Evolutionary conservation across 2,797 vertebrate genomes (phyloP).

Genomic region (Notolabrus celidotus): DNA sequence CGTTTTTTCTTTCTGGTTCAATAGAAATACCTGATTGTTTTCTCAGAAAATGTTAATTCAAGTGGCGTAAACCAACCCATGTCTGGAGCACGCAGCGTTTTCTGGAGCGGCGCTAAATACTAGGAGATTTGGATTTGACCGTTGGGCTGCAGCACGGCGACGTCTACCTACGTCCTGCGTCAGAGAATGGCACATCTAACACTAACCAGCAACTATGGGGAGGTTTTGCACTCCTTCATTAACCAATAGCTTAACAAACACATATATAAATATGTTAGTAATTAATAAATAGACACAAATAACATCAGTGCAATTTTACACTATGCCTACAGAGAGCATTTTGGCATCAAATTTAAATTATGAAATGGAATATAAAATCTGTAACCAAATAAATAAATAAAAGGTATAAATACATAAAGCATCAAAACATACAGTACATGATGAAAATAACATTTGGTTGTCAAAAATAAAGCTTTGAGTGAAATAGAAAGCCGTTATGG

Average conservation of each 20-base stretch:
- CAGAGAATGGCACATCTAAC: conserved; percentile 80
- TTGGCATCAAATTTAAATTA: conserved; percentile 82
- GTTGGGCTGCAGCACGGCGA: conserved; percentile 64
- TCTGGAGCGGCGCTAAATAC: conserved; percentile 51
- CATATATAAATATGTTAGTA: conserved; percentile 76
- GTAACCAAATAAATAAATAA: conserved; percentile 77
- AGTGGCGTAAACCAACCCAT: conserved; percentile 48
- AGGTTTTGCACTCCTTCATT: conserved; percentile 87
- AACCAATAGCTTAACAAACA: conserved; percentile 81
- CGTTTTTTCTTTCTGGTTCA: conserved; percentile 62
- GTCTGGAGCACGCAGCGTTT: conserved; percentile 52
- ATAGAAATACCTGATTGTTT: conserved; percentile 76
- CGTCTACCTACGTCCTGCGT: conserved; percentile 56
- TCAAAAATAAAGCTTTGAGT: conserved; percentile 85
- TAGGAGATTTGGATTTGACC: conserved; percentile 58
- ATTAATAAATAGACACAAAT: conserved; percentile 80
- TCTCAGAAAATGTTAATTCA: conserved; percentile 64
- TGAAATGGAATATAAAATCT: conserved; percentile 79
- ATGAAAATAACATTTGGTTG: conserved; percentile 80
- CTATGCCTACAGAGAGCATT: conserved; percentile 76
- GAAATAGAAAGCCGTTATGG: conserved; percentile 70
- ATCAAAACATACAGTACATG: conserved; percentile 75
- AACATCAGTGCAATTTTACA: conserved; percentile 82
- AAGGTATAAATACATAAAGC: conserved; percentile 76
- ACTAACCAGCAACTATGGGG: conserved; percentile 84